Base-by-base conservation (phyloP, 2,113 vertebrate genomes). In the Turnix velox region DNA sequence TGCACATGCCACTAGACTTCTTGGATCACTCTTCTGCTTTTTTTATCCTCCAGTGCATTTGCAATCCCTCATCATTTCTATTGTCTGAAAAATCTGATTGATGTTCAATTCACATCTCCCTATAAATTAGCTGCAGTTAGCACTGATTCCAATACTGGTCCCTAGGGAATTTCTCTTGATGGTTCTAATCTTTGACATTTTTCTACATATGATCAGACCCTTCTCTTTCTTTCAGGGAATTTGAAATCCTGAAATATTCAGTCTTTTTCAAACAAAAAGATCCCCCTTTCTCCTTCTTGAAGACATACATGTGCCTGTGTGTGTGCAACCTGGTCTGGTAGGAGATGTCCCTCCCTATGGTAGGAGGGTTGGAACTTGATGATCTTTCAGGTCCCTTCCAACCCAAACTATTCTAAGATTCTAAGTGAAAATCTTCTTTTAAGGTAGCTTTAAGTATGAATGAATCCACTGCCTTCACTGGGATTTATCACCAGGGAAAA, bases 1-100 rank as follows among this genome's bases (percentile, higher is more conserved):
- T 97, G 84, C 92, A 93, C 82, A 91, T 87, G 72, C 71, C 79
- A 84, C 71, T 69, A 84, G 88, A 92, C 94, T 88, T 78, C 67
- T 92, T 33, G 92, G 68, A 91, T 90, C 39, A 88, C 82, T 87
- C 30, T 86, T 68, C 94, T 68, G 81, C 71, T 65, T 51, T 8
- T 8, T 2, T 40, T 77, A 77, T 69, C 31, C 42, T 84, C n/a
- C 84, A 92, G 51, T 42, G 63, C 66, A 71, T 94, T 93, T 91
- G 49, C 87, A 93, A 89, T 55, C 66, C 55, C 63, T 85, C 91
- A 75, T 67, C 30, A 91, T 87, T 95, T 85, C 91, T 91, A 84
- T 22, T 91, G 84, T 76, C 75, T 95, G 87, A 61, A 93, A 93
- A 94, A 91, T 92, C 67, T 92, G 94, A 76, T 95, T 90, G 86